Conservation (phyloP, 2,113 vertebrate genomes). For the Nymphicus hollandicus region DNA sequence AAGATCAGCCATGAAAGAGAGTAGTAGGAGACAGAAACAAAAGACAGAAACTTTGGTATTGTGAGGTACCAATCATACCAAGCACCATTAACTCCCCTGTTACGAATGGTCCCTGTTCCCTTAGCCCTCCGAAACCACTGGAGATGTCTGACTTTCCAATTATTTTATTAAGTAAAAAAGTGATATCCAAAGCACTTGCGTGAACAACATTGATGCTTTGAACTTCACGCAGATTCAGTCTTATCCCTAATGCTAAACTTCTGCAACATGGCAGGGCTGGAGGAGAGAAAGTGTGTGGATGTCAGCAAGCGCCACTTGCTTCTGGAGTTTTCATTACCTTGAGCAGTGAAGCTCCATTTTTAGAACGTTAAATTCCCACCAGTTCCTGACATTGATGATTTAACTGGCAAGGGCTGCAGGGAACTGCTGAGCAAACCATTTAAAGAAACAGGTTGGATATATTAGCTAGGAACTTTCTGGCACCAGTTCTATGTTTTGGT, state of each 20-base stretch:
- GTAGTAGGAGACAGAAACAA: not conserved
- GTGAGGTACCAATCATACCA: not conserved
- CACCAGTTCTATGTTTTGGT: not conserved
- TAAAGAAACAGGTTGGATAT: conserved; percentile 11
- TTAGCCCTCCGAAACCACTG: not conserved
- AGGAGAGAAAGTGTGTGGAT: not conserved
- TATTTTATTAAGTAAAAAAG: not conserved
- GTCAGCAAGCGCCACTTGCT: not conserved
- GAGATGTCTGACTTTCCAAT: not conserved
- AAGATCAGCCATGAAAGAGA: not conserved
- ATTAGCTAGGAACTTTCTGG: conserved; percentile 28
- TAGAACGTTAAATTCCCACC: not conserved
- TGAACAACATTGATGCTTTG: not conserved
- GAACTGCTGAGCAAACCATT: conserved; percentile 17
- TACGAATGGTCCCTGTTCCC: not conserved
- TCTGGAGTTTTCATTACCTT: conserved; percentile 7
- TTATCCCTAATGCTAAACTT: not conserved
- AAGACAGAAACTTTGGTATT: not conserved
- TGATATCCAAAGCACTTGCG: not conserved
- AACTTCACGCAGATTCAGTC: not conserved
- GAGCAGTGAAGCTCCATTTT: not conserved
- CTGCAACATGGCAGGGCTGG: not conserved
- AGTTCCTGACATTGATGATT: not conserved
- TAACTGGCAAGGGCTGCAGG: not conserved
- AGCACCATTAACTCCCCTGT: not conserved